A percentile compares a stretch with the other conserved stretches of the same genome.
Evolutionary conservation across 2,888 invertebrate genomes (phyloP).

Genomic region (Megalurothrips usitatus): DNA sequence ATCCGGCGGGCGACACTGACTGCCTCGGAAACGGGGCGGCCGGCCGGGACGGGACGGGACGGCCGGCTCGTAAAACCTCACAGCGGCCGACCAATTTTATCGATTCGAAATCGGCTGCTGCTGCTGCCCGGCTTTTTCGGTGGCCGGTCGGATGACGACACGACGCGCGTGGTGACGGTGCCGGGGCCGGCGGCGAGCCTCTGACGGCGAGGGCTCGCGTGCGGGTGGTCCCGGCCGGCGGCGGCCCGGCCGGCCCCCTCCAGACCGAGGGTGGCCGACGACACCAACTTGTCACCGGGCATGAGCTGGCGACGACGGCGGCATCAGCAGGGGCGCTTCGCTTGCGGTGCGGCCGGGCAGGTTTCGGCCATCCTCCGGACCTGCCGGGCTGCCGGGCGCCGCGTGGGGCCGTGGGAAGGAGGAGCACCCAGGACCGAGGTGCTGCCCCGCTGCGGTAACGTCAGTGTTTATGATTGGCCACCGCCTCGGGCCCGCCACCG

Average conservation of each 20-base stretch:
- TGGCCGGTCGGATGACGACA: too few species aligned
- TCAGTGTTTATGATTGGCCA: too few species aligned
- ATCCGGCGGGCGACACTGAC: slow-evolving; percentile 8
- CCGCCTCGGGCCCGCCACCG: too few species aligned
- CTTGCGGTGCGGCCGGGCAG: neutral
- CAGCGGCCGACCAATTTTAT: slow-evolving; percentile 8
- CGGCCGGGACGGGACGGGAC: neutral
- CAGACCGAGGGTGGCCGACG: neutral
- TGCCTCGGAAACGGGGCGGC: neutral
- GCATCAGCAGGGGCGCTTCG: neutral
- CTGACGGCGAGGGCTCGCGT: neutral
- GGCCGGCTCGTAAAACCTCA: slow-evolving; percentile 2
- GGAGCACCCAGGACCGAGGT: too few species aligned
- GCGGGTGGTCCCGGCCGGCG: neutral
- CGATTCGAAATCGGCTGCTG: slow-evolving; percentile 14
- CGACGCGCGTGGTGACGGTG: neutral
- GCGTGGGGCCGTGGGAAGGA: too few species aligned
- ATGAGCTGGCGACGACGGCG: neutral
- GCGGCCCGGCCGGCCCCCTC: neutral
- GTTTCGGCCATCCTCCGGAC: neutral
- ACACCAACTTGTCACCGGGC: slow-evolving; percentile 8
- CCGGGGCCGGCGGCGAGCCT: neutral
- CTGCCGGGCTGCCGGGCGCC: neutral
- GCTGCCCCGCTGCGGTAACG: too few species aligned
- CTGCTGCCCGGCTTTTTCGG: neutral